A percentile compares a stretch with the other conserved stretches of the same genome.
Evolutionary conservation across 2,113 vertebrate species (phyloP).

Genomic region (Tetrao urogallus): DNA sequence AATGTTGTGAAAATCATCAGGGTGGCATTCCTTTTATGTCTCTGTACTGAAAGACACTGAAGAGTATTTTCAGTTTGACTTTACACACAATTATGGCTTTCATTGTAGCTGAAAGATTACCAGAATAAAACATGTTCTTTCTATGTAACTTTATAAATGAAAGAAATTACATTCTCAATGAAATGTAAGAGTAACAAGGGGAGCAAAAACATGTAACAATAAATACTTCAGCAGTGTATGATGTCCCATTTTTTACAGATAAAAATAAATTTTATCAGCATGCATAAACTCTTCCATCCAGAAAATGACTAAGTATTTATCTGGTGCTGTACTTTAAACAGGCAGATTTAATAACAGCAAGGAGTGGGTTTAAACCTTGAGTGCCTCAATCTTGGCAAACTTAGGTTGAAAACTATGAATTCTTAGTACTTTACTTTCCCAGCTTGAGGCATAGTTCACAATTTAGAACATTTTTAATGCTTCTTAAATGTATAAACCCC

Average conservation of each 20-base stretch:
- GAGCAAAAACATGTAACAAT: neutral
- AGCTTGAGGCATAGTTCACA: neutral
- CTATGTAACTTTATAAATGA: neutral
- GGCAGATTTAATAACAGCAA: neutral
- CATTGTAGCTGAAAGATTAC: neutral
- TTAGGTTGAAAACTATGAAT: neutral
- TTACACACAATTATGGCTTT: neutral
- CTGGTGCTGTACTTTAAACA: neutral
- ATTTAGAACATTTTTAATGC: neutral
- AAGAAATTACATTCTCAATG: neutral
- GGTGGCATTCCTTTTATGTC: neutral
- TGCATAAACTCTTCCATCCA: neutral
- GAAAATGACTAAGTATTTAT: neutral
- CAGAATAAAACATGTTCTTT: neutral
- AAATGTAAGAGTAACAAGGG: neutral
- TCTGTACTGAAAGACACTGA: neutral
- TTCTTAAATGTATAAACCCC: neutral
- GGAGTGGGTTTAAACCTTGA: neutral
- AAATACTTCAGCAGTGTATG: neutral
- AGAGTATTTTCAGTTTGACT: neutral
- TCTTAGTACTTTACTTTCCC: neutral
- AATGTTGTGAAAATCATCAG: neutral
- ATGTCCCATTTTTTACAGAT: neutral
- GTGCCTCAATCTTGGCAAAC: neutral
- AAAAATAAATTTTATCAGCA: neutral